Conservation (phyloP, 1,140 invertebrate species). For the Philotrypesis tridentata region DNA sequence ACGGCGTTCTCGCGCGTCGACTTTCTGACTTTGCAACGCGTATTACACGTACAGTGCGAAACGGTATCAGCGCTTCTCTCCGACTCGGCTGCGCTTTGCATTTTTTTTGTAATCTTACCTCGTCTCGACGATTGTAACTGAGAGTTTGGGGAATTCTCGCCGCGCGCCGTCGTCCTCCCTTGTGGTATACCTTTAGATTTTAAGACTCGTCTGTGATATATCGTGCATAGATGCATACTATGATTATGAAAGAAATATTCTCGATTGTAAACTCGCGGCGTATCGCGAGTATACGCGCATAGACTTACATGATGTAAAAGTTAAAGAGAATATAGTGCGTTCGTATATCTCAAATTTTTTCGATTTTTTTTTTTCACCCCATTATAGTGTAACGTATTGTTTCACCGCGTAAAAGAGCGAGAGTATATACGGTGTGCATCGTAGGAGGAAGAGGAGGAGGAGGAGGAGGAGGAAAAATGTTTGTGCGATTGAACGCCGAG, state of each 20-base stretch:
- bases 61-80: too few species aligned
- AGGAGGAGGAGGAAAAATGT: constrained; percentile 44
- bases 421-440: background rate
- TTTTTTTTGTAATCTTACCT: too few species aligned
- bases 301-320: constrained; percentile 5
- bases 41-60: too few species aligned
- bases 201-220: constrained; percentile 43
- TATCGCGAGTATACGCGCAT: background rate
- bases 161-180: background rate
- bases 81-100: too few species aligned
- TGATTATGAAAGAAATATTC: background rate
- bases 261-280: background rate
- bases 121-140: too few species aligned
- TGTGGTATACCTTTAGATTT: constrained; percentile 41
- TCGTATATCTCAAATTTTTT: background rate
- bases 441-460: background rate
- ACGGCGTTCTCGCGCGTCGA: too few species aligned
- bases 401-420: too few species aligned
- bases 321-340: constrained; percentile 1
- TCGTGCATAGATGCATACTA: constrained; percentile 1
- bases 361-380: background rate
- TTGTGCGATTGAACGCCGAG: background rate
- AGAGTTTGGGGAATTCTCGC: too few species aligned
- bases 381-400: background rate
- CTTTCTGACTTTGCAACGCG: too few species aligned